Evolutionary conservation across 2,113 vertebrate genomes (phyloP).

Genomic region (Erinaceus europaeus): DNA sequence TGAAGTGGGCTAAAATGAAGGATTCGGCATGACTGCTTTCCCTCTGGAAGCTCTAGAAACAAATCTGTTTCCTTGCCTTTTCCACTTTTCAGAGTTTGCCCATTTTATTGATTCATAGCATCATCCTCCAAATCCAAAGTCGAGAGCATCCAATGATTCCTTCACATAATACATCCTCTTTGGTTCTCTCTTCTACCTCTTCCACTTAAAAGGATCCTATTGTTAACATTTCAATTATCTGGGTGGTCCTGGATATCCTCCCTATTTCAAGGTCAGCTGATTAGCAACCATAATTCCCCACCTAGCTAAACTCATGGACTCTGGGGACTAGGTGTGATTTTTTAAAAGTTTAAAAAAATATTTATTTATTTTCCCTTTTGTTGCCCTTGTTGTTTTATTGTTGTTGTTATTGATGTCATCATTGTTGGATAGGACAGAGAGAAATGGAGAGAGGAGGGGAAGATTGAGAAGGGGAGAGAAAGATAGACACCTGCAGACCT

Average conservation of each 20-base stretch:
- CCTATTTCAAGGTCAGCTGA: neutral
- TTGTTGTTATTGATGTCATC: too few relatives aligned
- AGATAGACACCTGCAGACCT: too few relatives aligned
- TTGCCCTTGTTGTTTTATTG: too few relatives aligned
- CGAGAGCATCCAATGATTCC: neutral
- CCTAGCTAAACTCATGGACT: neutral
- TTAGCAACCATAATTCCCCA: neutral
- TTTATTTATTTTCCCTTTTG: too few relatives aligned
- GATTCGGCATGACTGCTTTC: neutral
- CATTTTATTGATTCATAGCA: neutral
- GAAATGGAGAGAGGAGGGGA: too few relatives aligned
- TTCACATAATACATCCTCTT: neutral
- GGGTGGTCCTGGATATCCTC: neutral
- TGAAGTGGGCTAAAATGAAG: neutral
- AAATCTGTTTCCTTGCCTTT: neutral
- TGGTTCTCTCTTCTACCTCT: neutral
- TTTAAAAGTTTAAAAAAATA: too few relatives aligned
- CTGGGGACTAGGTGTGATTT: neutral
- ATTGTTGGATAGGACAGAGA: too few relatives aligned
- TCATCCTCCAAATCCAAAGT: neutral
- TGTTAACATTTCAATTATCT: neutral
- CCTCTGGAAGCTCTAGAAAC: neutral
- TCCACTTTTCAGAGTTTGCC: neutral
- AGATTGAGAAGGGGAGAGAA: too few relatives aligned
- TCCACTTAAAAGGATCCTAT: neutral